Evolutionary conservation across 2,113 vertebrate species (phyloP), one percentile per base, ranked within the genome.

Genomic region (Axis porcinus): DNA sequence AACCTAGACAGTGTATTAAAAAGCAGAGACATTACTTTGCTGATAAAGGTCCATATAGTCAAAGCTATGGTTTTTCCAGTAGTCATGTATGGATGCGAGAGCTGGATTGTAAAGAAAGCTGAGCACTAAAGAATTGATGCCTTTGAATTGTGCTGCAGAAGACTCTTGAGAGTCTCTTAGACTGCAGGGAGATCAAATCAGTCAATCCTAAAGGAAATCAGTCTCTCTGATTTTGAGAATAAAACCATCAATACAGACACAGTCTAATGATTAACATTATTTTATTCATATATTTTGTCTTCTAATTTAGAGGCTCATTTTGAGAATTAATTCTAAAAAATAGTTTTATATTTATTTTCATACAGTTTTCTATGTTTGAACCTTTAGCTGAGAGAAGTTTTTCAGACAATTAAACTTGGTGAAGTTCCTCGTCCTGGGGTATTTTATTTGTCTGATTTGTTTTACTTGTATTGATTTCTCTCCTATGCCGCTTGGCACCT

Each of bases 381-480:
- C 7, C 23, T 96, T 91, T 47, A 89, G 79, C 58, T 87, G 74
- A 88, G 36, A 8, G 30, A 52, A 25, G 27, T 60, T 93, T 89
- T 88, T 94, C 45, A 98, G 54, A 90, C 36, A 93, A 3, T n/a
- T 55, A 40, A 94, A 76, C 58, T 70, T 50, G 54, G 19, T 94
- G 54, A 96, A 84, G 79, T 91, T n/a, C 74, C 40, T 96, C 87
- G 9, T 85, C 67, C 43, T 10, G 13, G 7, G 33, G 21, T 67
- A 23, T 95, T 98, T 96, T 82, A 54, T 96, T 86, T 85, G 62
- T 93, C 55, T 95, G 60, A 6, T 86, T 95, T 64, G 14, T 64
- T 96, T 96, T 62, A 57, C 70, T 93, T 43, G 11, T 62, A 90
- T 95, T 1, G 52, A 94, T 98, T 93, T 96, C 45, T 78, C 58